A percentile compares a stretch with the other conserved stretches of the same genome.
phyloP scores from a whole-genome alignment of 2,888 invertebrate species.

The Papilio elwesi region DNA sequence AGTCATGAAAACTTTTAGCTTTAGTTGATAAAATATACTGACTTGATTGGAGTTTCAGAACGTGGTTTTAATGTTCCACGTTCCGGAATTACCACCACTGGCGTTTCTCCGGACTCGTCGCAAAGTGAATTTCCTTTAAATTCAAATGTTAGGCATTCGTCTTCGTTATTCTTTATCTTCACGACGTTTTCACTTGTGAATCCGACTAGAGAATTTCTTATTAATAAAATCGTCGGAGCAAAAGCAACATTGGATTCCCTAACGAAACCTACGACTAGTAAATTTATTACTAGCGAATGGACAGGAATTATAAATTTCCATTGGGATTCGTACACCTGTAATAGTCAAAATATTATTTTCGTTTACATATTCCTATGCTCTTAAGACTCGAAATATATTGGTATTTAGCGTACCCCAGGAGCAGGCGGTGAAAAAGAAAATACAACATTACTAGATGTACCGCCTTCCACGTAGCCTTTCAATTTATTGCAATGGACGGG shows the following conservation, averaged over 20 bases:
- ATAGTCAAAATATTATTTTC: constrained; percentile 16
- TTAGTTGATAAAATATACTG: constrained; percentile 47
- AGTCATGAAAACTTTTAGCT: not conserved
- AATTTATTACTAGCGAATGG: constrained; percentile 79
- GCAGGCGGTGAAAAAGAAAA: constrained; percentile 87
- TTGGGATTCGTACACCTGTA: constrained; percentile 84
- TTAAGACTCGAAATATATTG: not conserved
- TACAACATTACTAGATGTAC: constrained; percentile 83
- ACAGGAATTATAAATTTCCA: constrained; percentile 86
- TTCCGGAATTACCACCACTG: constrained; percentile 78
- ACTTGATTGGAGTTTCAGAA: constrained; percentile 81
- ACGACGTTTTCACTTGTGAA: constrained; percentile 73
- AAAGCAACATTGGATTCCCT: constrained; percentile 86
- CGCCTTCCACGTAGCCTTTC: constrained; percentile 85
- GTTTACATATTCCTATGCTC: not conserved
- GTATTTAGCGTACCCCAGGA: constrained; percentile 73
- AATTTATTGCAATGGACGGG: constrained; percentile 85
- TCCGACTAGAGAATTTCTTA: constrained; percentile 86
- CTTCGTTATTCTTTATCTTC: constrained; percentile 82
- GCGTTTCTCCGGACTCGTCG: constrained; percentile 81
- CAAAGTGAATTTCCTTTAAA: constrained; percentile 82
- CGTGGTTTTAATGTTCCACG: constrained; percentile 76
- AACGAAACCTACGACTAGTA: constrained; percentile 86
- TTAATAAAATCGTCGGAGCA: constrained; percentile 82
- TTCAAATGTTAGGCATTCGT: constrained; percentile 76